Evolutionary conservation across 2,113 vertebrate species (phyloP).

Genomic region (Tragelaphus scriptus): DNA sequence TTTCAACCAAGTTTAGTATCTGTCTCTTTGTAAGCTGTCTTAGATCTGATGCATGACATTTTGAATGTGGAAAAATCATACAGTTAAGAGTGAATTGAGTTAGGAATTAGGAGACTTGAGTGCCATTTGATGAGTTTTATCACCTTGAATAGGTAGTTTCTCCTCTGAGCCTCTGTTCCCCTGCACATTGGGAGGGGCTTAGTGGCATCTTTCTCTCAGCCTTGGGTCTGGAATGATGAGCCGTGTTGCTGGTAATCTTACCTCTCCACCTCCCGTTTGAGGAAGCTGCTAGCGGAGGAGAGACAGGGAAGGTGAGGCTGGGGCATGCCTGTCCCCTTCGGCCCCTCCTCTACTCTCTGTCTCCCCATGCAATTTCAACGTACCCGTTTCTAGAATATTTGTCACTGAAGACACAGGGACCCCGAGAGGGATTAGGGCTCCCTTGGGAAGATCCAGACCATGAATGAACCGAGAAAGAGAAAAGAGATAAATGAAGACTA

Average conservation of each 20-base stretch:
- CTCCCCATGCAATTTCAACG: neutral
- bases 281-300: neutral
- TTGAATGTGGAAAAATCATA: neutral
- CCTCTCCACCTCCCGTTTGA: neutral
- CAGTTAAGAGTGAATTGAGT: neutral
- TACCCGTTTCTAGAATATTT: neutral
- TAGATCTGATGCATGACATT: neutral
- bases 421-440: neutral
- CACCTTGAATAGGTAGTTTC: neutral
- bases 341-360: neutral
- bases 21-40: neutral
- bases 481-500: neutral
- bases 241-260: neutral
- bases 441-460: neutral
- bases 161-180: neutral
- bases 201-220: neutral
- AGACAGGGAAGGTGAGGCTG: fast-evolving
- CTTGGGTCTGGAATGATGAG: neutral
- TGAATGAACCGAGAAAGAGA: neutral
- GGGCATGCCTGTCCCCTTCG: fast-evolving
- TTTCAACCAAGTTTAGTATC: neutral
- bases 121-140: neutral
- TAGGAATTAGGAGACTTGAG: neutral
- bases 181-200: neutral
- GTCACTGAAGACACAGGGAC: neutral